Evolutionary conservation across 1,140 invertebrate genomes (phyloP), one percentile per base, ranked within the genome.

Genomic region (Asbolus verrucosus): DNA sequence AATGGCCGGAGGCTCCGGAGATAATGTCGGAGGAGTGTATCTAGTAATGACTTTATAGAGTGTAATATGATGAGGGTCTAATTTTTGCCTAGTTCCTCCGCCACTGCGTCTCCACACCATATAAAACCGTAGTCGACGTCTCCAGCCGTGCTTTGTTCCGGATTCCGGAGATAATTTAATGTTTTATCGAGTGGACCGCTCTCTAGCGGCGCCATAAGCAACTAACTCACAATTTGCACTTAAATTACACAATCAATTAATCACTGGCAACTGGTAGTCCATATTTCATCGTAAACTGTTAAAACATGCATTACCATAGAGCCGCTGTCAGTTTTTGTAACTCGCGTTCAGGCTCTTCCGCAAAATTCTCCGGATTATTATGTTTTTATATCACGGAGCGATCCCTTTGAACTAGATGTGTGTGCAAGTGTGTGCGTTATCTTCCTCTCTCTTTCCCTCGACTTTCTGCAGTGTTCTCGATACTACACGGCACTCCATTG

Each of bases 191-290:
- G 9, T 61, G 19, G 9, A 19, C 30, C 15, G 43, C 66, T 39
- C 31, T 67, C 67, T 69, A 24, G 21, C 54, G 67, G 67, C 60
- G 59, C 67, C 67, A 61, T 69, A 60, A 69, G 54, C 67, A 69
- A 69, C 67, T 54, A 69, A 61, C 54, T 41, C 31, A 41, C 62
- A 63, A 69, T 63, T 69, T 65, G 60, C 43, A 62, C 67, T 65
- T 69, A 69, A 69, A 69, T 69, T 69, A 69, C 62, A 69, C 67
- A 69, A 65, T 69, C 67, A 50, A 65, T 69, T 69, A 69, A 69
- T 69, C 67, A 69, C 67, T 60, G 67, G 67, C 67, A 65, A 69
- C 67, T 65, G 67, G 67, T 65, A 63, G 67, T 41, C 36, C 67
- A 65, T 69, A 69, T 69, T 69, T 69, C 60, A 69, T 69, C 54